Percentiles rank a stretch among this genome's conserved stretches.
These are phyloP conservation scores for Megaptera novaeangliae DNA, from an alignment of 2,113 vertebrate genomes.

Conservation along the genomic window DNA sequence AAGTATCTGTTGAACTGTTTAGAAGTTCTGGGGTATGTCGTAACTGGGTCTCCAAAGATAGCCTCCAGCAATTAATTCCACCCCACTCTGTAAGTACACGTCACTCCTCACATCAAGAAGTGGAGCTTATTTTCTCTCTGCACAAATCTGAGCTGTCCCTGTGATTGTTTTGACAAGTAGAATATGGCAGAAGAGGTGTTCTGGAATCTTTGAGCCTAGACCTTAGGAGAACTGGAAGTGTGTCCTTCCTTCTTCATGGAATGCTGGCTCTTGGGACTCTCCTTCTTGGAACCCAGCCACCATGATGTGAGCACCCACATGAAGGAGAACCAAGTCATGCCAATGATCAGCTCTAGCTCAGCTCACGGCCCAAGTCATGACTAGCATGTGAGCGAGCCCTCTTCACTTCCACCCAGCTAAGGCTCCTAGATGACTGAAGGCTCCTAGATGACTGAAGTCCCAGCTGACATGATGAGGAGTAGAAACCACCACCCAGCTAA, in stretches of 20 bases:
- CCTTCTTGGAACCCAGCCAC: background rate
- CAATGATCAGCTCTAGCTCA: background rate
- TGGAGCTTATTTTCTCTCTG: background rate
- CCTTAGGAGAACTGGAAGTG: background rate
- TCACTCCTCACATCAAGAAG: background rate
- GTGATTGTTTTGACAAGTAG: background rate
- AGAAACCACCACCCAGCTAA: background rate
- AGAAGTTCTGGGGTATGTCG: background rate
- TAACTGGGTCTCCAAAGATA: background rate
- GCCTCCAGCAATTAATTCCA: background rate
- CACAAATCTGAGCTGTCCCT: background rate
- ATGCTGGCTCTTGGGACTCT: background rate
- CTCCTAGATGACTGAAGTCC: background rate
- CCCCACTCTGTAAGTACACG: background rate
- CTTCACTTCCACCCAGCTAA: background rate
- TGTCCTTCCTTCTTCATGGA: background rate
- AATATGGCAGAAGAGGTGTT: background rate
- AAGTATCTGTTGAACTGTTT: background rate
- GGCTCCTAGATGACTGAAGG: background rate
- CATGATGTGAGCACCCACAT: background rate
- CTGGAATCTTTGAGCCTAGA: background rate
- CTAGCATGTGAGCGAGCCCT: background rate
- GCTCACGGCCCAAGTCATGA: background rate
- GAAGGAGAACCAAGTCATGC: background rate
- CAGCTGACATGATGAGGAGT: background rate